These are phyloP conservation scores for Psettodes erumei DNA, from an alignment of 2,113 vertebrate genomes.

Conservation along the genomic window DNA sequence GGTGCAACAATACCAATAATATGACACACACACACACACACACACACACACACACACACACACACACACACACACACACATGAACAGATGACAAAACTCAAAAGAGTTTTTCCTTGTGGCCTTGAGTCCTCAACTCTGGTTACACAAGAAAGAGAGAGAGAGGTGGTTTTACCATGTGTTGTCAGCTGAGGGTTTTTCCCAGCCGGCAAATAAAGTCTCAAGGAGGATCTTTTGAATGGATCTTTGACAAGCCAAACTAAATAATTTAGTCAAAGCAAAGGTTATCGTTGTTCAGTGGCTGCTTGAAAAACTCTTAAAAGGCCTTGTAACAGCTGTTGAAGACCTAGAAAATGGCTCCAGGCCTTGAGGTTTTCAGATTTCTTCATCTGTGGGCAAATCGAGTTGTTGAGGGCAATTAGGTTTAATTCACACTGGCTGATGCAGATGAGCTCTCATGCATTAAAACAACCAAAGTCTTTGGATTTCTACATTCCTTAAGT, in stretches of 20 bases:
- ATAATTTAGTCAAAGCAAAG: not conserved
- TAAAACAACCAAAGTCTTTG: not conserved
- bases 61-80: not conserved
- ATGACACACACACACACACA: not conserved
- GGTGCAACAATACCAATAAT: not conserved
- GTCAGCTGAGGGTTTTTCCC: slow-evolving; percentile 29
- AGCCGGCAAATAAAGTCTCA: not conserved
- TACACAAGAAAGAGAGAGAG: slow-evolving; percentile 19
- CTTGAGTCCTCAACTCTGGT: not conserved
- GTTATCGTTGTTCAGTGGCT: not conserved
- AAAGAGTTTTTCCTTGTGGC: not conserved
- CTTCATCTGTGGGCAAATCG: slow-evolving; percentile 3
- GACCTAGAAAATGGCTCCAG: not conserved
- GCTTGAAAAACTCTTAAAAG: not conserved
- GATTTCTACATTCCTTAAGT: not conserved
- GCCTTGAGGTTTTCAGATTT: not conserved
- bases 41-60: not conserved
- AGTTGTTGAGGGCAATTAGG: not conserved
- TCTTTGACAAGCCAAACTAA: not conserved
- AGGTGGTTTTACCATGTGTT: slow-evolving; percentile 15
- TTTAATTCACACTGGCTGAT: not conserved
- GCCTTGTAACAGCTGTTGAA: not conserved
- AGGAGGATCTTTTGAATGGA: slow-evolving; percentile 17
- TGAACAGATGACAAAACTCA: not conserved
- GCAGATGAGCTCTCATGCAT: not conserved